Evolutionary conservation across 1,140 invertebrate genomes (phyloP), one percentile per base, ranked within the genome.

Genomic region (Habropoda laboriosa): DNA sequence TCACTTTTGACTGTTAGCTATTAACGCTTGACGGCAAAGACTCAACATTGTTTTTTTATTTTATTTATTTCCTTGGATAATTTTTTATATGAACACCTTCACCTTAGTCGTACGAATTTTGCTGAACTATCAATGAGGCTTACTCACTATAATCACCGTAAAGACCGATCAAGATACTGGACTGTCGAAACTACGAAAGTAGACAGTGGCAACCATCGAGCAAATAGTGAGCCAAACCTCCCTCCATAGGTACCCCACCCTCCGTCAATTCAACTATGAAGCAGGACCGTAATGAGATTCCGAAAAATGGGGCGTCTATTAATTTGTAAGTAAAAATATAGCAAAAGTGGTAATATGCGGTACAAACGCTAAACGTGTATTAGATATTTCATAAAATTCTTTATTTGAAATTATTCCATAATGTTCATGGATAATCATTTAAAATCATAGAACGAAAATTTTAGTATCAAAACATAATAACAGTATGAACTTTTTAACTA

Each of bases 1-100:
- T 90, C 81, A 90, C 89, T 89, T 90, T 87, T 89, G 89, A 60
- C 81, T 80, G 82, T 86, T 90, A 38, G 79, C 77, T 71, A 90
- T 70, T 66, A 90, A 75, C 24, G 83, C 77, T 66, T 89, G 89
- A 71, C 88, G 86, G 73, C 87, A 90, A 51, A 90, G 74, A 51
- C 64, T 87, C 84, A 90, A 80, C 89, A 90, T 90, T 49, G 72
- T 66, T 58, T 53, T 32, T 55, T 51, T 51, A 24, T 47, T 53
- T n/a, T 18, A n/a, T 16, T 82, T 55, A 24, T 35, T 53, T 60
- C 8, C 27, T 24, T 40, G 35, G 3, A 10, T 51, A n/a, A 51
- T 1, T 27, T 30, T 61, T 81, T 53, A 45, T 66, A 68, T 53
- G 10, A 47, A 80, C 63, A 55, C 79, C 7, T 67, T 70, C 24